phyloP scores from a whole-genome alignment of 2,888 invertebrate species.

The Cancer borealis region DNA sequence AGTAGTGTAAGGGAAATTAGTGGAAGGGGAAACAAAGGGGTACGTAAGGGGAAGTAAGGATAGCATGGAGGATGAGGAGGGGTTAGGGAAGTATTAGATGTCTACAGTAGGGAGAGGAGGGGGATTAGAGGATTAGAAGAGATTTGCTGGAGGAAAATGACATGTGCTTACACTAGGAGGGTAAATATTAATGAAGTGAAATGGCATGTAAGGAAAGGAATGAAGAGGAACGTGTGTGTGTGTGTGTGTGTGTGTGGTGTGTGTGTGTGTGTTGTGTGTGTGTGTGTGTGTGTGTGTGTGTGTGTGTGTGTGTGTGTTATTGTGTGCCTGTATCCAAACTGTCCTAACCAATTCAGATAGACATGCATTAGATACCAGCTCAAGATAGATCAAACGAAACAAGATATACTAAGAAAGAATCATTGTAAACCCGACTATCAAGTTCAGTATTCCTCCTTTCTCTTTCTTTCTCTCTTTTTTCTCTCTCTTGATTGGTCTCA shows the following conservation, averaged over 20 bases:
- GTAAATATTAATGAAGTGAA: neutral
- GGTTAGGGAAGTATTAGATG: neutral
- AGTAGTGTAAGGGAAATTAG: neutral
- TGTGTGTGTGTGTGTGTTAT: too few species aligned
- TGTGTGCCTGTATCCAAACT: too few species aligned
- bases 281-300: neutral
- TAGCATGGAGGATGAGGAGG: neutral
- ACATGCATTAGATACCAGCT: too few species aligned
- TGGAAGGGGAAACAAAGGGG: neutral
- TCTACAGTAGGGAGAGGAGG: neutral
- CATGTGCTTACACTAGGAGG: neutral
- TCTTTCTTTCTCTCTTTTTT: too few species aligned
- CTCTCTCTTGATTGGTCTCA: too few species aligned
- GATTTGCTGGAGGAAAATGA: constrained; percentile 17
- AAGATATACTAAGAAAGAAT: too few species aligned
- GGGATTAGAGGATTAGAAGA: neutral
- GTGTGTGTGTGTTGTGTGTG: neutral
- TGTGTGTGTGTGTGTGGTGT: neutral
- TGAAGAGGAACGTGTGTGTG: neutral
- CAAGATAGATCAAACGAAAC: too few species aligned
- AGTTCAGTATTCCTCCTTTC: too few species aligned
- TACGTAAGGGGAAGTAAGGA: neutral
- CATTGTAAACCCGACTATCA: too few species aligned
- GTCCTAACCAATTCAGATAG: too few species aligned
- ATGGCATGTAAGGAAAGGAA: neutral